Conservation (phyloP, 2,888 invertebrate genomes). For the Pecten maximus region DNA sequence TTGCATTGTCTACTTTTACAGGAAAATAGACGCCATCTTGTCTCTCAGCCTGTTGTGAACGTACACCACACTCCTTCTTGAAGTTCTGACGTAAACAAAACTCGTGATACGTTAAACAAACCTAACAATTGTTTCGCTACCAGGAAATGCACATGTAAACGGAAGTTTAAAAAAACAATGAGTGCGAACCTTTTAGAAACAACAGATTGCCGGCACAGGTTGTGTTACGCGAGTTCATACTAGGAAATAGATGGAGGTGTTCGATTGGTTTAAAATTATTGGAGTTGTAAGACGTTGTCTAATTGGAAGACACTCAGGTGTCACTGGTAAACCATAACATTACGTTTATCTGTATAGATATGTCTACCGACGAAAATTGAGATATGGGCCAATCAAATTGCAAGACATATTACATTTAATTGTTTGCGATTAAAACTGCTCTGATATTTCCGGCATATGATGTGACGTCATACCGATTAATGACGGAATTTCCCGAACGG, state of each 20-base stretch:
- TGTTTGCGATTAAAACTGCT: too few relatives aligned
- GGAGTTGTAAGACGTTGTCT: too few relatives aligned
- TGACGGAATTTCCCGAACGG: too few relatives aligned
- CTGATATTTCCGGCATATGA: too few relatives aligned
- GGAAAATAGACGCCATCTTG: neutral
- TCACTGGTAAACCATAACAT: too few relatives aligned
- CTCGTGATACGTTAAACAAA: neutral
- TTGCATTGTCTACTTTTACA: neutral
- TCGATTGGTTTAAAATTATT: neutral
- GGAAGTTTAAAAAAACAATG: neutral
- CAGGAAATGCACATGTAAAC: neutral
- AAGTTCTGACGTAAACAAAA: neutral
- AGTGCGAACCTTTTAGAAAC: neutral
- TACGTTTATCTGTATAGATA: too few relatives aligned
- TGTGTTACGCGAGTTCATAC: neutral
- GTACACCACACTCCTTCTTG: neutral
- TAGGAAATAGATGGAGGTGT: neutral
- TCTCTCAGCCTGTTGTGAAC: neutral
- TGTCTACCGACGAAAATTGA: too few relatives aligned
- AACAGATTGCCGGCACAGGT: neutral
- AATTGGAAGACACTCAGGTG: too few relatives aligned
- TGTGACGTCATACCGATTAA: too few relatives aligned
- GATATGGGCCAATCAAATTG: too few relatives aligned
- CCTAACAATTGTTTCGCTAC: neutral
- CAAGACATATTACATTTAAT: too few relatives aligned